Evolutionary conservation across 1,140 invertebrate species (phyloP), one percentile per base, ranked within the genome.

Genomic region (Halyomorpha halys): DNA sequence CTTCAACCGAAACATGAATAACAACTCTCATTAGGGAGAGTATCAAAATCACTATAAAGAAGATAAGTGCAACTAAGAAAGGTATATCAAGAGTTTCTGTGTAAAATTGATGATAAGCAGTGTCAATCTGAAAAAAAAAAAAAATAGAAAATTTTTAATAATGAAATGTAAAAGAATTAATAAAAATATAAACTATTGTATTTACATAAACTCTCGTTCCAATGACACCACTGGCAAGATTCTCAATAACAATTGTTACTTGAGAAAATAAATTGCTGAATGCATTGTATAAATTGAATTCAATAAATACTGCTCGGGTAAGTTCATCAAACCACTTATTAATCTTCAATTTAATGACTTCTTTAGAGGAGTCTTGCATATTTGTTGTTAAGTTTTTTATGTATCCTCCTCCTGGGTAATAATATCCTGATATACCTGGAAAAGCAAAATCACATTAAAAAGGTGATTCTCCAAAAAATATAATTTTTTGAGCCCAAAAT

Each of bases 281-380:
- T 19, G 23, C 23, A 25, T 53, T 53, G 16, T 53, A 53, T 14
- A 53, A 53, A 53, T 53, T 53, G 16, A 53, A 53, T 53, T 53
- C 49, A 19, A 53, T 25, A 25, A 53, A 53, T 25, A 53, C 8
- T 25, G 16, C 49, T 25, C 49, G 18, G 3, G 49, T 53, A 19
- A 53, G 23, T 53, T 25, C 18, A 14, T 53, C 49, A 25, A 53
- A 53, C 49, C 49, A 53, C 6, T 25, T 14, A 8, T 53, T 15
- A 8, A 53, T 53, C 18, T 53, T 25, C 16, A 53, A 53, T 25
- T n/a, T 53, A 25, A 53, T 25, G 4, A 53, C 1, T 53, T 53
- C 23, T 25, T 21, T 13, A 9, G 23, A 19, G 16, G 49, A 53
- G 18, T 53, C 18, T 15, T 15, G 5, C 18, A 53, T 53, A 9